phyloP scores from a whole-genome alignment of 92 coral and sea anemone species.

The Siderastrea radians region DNA sequence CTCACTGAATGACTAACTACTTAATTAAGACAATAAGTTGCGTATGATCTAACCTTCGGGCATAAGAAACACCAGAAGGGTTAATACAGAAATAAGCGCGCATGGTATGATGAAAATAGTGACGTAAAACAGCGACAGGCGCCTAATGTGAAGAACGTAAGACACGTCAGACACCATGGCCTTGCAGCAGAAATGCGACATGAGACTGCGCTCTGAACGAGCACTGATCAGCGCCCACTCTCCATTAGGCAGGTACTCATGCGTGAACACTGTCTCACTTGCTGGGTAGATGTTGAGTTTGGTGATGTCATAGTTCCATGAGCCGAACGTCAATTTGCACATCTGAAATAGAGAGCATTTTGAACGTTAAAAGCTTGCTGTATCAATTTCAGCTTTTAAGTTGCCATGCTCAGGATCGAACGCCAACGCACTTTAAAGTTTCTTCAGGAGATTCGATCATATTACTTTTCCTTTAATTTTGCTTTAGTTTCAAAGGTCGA shows the following conservation, averaged over 20 bases:
- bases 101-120: conserved; percentile 92
- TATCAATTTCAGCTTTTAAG: no score
- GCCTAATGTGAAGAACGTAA: conserved; percentile 80
- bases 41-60: conserved; percentile 75
- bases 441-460: no score
- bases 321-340: conserved; percentile 92
- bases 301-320: conserved; percentile 89
- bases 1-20: not conserved
- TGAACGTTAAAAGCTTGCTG: no score
- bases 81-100: conserved; percentile 86
- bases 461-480: no score
- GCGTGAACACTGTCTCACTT: conserved; percentile 51
- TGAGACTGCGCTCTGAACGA: conserved; percentile 70
- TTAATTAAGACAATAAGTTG: not conserved
- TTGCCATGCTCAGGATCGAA: no score
- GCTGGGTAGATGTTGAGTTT: conserved; percentile 76
- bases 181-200: conserved; percentile 87
- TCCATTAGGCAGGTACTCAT: conserved; percentile 76
- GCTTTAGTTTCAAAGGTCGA: no score
- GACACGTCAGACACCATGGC: conserved; percentile 86
- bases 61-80: conserved; percentile 86
- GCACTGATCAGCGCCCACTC: conserved; percentile 89
- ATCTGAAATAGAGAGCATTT: conserved; percentile 38
- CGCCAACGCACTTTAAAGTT: no score
- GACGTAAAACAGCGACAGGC: conserved; percentile 82